phyloP scores from a whole-genome alignment of 2,113 vertebrate genomes.

The Cariama cristata region DNA sequence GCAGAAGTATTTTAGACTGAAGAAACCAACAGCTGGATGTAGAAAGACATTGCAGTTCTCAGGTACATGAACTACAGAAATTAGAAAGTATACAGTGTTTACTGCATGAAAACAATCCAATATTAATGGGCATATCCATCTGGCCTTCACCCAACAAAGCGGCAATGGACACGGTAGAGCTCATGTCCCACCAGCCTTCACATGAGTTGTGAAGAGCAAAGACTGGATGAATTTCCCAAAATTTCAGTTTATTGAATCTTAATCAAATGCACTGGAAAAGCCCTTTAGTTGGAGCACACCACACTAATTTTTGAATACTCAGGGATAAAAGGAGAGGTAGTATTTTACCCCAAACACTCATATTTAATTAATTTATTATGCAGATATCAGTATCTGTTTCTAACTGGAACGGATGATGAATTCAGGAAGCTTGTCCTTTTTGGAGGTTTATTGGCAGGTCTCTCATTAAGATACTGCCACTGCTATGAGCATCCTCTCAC shows the following conservation, averaged over 20 bases:
- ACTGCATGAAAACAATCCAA: background rate
- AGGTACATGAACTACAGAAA: background rate
- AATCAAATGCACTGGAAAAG: background rate
- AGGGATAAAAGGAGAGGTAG: background rate
- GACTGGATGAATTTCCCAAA: too few species aligned
- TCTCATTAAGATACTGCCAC: background rate
- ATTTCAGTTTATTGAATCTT: background rate
- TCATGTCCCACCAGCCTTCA: background rate
- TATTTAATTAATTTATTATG: background rate
- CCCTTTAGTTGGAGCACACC: background rate
- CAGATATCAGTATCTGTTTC: fast-evolving
- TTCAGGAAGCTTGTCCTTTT: background rate
- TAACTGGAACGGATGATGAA: background rate
- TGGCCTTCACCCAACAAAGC: background rate
- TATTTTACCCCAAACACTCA: background rate
- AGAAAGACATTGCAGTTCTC: background rate
- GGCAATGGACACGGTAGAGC: background rate
- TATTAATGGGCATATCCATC: background rate
- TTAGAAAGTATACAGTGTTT: background rate
- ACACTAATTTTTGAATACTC: background rate
- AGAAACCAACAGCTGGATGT: background rate
- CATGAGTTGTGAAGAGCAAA: background rate
- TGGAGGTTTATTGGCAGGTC: background rate
- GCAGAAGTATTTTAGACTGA: background rate
- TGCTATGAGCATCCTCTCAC: fast-evolving